These are phyloP conservation scores for Neopelma chrysocephalum DNA, from an alignment of 2,797 vertebrate genomes.

Conservation along the genomic window DNA sequence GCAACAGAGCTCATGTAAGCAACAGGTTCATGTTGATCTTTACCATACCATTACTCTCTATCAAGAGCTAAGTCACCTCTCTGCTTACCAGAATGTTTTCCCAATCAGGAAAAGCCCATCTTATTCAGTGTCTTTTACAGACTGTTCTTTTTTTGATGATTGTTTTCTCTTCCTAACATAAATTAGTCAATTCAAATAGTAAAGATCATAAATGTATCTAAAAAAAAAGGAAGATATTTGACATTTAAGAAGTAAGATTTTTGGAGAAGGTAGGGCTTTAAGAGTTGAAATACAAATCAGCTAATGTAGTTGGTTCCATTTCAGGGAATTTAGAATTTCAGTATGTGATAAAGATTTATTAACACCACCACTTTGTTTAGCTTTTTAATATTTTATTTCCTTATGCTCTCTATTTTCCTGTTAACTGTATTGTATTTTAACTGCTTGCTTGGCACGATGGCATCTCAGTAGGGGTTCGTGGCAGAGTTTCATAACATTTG, in stretches of 20 bases:
- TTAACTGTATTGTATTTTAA: conserved; percentile 46
- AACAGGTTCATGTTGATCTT: background rate
- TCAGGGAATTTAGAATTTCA: background rate
- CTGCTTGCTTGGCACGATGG: background rate
- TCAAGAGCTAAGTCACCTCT: background rate
- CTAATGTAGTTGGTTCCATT: background rate
- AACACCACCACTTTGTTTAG: background rate
- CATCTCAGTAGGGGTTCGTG: background rate
- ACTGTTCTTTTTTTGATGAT: background rate
- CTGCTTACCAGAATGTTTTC: background rate
- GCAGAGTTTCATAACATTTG: conserved; percentile 10
- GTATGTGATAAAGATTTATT: background rate
- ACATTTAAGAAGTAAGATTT: background rate
- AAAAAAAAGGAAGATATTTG: background rate
- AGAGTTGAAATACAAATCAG: background rate
- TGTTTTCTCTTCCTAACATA: background rate
- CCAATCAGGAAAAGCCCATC: background rate
- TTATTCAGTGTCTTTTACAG: background rate
- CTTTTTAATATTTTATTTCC: conserved; percentile 46
- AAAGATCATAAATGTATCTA: background rate
- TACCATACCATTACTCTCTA: background rate
- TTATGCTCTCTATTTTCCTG: conserved; percentile 11
- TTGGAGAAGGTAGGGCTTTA: background rate
- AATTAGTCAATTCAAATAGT: background rate
- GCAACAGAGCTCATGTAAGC: background rate